Evolutionary conservation across 2,797 vertebrate genomes (phyloP), one percentile per base, ranked within the genome.

Genomic region (Clarias platycephalus): DNA sequence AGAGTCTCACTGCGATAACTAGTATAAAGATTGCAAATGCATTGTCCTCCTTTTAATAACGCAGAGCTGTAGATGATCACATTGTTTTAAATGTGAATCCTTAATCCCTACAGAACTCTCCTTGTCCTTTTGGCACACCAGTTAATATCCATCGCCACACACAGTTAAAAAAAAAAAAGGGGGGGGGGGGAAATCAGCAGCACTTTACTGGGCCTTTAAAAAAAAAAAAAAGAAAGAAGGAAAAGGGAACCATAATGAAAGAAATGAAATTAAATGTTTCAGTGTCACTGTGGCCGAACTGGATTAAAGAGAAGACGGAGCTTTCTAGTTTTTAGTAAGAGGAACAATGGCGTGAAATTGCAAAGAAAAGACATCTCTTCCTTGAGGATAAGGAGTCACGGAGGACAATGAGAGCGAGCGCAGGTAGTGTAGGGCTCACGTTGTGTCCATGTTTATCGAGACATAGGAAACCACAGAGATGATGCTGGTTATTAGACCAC

Each of bases 21-120:
- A 28, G 44, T 55, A 55, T 74, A 86, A 85, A 90, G 84, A 90
- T 92, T 88, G 90, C 62, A 88, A 83, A 88, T 85, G 88, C 82
- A 88, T 91, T 86, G 82, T 89, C 84, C 84, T 86, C 83, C 82
- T 89, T 83, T 88, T 90, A 91, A 91, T 90, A 88, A 86, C 85
- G 89, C 49, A 31, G 74, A 34, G 83, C 86, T 85, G 85, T 60
- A 77, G 85, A 84, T 89, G 72, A 92, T 86, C 86, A 91, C 89
- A 90, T 82, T 88, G 77, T 87, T 85, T 75, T 64, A 77, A 49
- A 76, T 81, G 72, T 24, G 58, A 87, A 82, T 88, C 86, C 79
- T 89, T 90, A 87, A 82, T 88, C 86, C 79, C 88, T 89, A 80
- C 83, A 84, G 86, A 88, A 89, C 57, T 80, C 71, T 88, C 78